Evolutionary conservation across 1,140 invertebrate genomes (phyloP).

Genomic region (Latrodectus geometricus): DNA sequence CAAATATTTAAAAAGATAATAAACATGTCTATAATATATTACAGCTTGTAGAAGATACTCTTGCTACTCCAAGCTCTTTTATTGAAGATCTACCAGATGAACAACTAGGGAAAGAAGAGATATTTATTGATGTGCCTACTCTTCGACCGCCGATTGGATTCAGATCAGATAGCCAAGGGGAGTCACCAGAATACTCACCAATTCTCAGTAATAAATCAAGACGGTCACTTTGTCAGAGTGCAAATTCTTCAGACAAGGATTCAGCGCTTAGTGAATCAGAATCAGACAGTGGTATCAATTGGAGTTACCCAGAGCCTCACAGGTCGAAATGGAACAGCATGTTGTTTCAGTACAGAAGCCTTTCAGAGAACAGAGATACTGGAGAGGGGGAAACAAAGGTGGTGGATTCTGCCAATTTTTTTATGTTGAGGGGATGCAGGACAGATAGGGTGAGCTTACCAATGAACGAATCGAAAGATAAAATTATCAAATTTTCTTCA

Average conservation of each 20-base stretch:
- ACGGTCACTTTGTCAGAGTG: conserved; percentile 7
- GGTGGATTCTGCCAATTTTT: conserved; percentile 50
- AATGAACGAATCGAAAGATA: neutral
- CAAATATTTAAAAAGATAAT: too few relatives aligned
- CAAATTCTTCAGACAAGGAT: conserved; percentile 25
- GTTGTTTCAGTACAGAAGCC: conserved; percentile 1
- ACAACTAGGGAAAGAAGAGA: conserved; percentile 62
- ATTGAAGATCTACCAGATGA: conserved; percentile 38
- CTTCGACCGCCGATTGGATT: conserved; percentile 61
- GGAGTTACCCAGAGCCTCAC: conserved; percentile 38
- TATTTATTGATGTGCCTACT: conserved; percentile 63
- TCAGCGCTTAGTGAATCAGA: conserved; percentile 59
- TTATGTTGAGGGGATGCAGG: conserved; percentile 27
- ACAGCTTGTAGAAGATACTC: conserved; percentile 22
- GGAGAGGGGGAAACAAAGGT: conserved; percentile 44
- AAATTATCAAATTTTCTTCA: conserved; percentile 14
- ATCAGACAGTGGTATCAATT: conserved; percentile 48
- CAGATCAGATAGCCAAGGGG: conserved; percentile 21
- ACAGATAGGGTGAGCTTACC: neutral
- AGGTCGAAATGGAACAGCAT: too few relatives aligned
- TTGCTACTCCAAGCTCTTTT: conserved; percentile 35
- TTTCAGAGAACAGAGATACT: conserved; percentile 31
- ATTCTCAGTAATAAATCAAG: conserved; percentile 31
- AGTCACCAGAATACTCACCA: conserved; percentile 6
- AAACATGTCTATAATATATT: neutral